Base-by-base conservation (phyloP, 2,113 vertebrate genomes). In the Microcebus griseorufus region DNA sequence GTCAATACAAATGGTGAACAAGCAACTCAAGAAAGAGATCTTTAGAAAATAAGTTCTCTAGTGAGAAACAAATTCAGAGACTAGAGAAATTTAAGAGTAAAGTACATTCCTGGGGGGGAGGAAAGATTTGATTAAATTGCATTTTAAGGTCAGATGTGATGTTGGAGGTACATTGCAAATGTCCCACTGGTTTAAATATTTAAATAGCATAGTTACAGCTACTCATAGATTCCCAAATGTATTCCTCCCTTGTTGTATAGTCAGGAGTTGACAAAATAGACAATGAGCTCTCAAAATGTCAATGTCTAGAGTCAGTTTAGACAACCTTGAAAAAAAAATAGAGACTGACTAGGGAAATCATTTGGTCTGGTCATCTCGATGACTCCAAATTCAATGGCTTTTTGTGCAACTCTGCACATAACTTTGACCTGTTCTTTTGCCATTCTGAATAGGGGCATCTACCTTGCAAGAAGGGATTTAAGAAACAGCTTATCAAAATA, bases 11-110 rank as follows among this genome's bases (percentile, higher is more conserved):
- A 80, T 2, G 0, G 39, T 92, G 92, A 97, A 87, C 32, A 95
- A 96, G 85, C 32, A 79, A 88, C 58, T 58, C 58, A 86, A 48
- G 3, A 93, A 95, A 94, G 83, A 94, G 39, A 79, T 3, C 37
- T 51, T 96, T 96, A 93, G 96, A 29, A 88, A 76, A 62, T 18
- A 58, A 48, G 2, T 23, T 48, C 60, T 93, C 78, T 32, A 29
- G n/a, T 17, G 22, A 64, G 32, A 78, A 89, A 42, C 8, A 23
- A 9, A 75, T 73, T 84, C n/a, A 45, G 67, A 58, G 34, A 82
- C 27, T 17, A 51, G 37, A 55, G 9, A 73, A 29, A 32, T 25
- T 53, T 91, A 76, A 64, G 92, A 83, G 87, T 20, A 9, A 73
- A 75, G 32, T 27, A 5, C 4, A 3, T 5, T 3, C 11, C 34